Evolutionary conservation across 2,797 vertebrate genomes (phyloP), one percentile per base, ranked within the genome.

Genomic region (Spea hammondii): DNA sequence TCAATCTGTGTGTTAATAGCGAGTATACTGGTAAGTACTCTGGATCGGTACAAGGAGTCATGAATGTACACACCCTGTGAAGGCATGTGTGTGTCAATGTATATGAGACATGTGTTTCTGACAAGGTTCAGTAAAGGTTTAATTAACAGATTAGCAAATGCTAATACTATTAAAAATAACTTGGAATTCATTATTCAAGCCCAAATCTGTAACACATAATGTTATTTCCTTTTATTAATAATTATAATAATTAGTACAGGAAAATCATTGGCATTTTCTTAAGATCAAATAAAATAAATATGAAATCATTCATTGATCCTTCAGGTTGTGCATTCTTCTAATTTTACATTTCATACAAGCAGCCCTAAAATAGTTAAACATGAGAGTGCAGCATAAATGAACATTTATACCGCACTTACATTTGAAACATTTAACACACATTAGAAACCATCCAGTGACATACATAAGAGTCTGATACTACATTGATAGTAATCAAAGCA

Each of bases 351-450:
- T 90, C 85, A 91, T 88, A 88, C 87, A 90, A 90, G 89, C 86
- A 32, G 32, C 32, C 32, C 32, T 32, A 32, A 32, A 32, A 32
- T 32, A 32, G 32, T 32, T 32, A 88, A 59, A 86, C 85, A 89
- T 87, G 89, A 88, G 72, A 87, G 60, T 84, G 85, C 87, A 91
- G 91, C 86, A 88, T 86, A 87, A 91, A 92, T 91, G 90, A 91
- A 92, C 89, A 91, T 86, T 89, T 85, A 88, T 85, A 62, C 87
- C 84, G 90, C 86, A 87, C 83, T 90, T 89, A 82, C 85, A 83
- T 85, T 89, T 87, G 89, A 82, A 89, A 86, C 89, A 86, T 88
- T 90, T 82, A 83, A 86, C 84, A 72, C 73, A 85, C 46, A 91
- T 88, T 83, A 88, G 87, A 1, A 80, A 82, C 86, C 73, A 82